phyloP scores from a whole-genome alignment of 2,113 vertebrate species.

The Lutjanus erythropterus region DNA sequence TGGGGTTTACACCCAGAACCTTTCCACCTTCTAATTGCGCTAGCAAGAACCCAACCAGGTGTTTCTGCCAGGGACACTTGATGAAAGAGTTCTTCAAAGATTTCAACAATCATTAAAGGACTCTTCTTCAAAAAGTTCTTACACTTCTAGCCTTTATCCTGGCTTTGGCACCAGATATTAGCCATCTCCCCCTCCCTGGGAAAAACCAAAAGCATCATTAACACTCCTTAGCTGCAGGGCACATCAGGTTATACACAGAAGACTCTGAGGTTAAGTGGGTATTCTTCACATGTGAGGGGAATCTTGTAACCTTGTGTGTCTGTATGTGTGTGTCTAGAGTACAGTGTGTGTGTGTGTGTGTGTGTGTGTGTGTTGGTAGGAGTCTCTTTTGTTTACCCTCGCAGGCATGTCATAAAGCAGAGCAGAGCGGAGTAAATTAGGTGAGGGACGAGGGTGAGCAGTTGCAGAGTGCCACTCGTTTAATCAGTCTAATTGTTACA shows the following conservation, averaged over 20 bases:
- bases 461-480: conserved; percentile 52
- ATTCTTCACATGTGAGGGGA: conserved; percentile 24
- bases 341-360: neutral
- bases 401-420: conserved; percentile 49
- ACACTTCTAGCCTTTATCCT: conserved; percentile 2
- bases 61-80: too few species aligned
- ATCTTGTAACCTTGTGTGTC: too few species aligned
- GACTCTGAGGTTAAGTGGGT: conserved; percentile 48
- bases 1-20: too few species aligned
- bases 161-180: conserved; percentile 12
- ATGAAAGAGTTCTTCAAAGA: too few species aligned
- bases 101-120: too few species aligned
- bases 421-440: conserved; percentile 57
- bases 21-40: too few species aligned
- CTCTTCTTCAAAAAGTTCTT: too few species aligned
- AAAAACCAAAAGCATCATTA: conserved; percentile 31
- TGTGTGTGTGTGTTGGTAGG: conserved; percentile 9
- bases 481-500: conserved; percentile 71
- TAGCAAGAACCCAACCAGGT: too few species aligned
- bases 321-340: neutral
- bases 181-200: neutral
- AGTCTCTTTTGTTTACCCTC: conserved; percentile 63
- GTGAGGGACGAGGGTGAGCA: conserved; percentile 51
- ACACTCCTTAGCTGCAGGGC: conserved; percentile 12
- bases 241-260: conserved; percentile 10